Percentiles rank a stretch among this genome's conserved stretches.
phyloP scores from a whole-genome alignment of 92 coral and sea anemone species.

The Epizoanthus ramosus region DNA sequence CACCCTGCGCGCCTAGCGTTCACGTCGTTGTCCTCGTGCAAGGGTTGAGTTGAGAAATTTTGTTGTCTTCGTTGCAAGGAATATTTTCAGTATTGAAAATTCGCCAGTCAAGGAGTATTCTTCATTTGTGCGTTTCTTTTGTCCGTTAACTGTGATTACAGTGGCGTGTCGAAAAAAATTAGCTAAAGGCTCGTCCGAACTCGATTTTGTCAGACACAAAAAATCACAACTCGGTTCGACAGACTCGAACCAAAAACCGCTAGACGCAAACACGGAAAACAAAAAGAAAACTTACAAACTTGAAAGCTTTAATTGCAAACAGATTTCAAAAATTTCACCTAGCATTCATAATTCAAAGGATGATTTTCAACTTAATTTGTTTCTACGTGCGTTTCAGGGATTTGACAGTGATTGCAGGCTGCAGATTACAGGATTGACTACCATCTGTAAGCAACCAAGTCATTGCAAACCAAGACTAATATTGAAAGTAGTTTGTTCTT shows the following conservation, averaged over 20 bases:
- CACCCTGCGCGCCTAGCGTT: slow-evolving; percentile 16
- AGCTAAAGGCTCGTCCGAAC: too few relatives aligned
- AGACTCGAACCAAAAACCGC: slow-evolving; percentile 23
- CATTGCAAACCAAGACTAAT: too few relatives aligned
- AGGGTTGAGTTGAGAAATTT: too few relatives aligned
- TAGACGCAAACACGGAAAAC: slow-evolving; percentile 18
- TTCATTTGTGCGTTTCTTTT: background rate
- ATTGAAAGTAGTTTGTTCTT: too few relatives aligned
- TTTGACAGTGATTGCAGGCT: slow-evolving; percentile 7
- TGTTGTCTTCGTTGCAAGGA: too few relatives aligned
- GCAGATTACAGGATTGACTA: slow-evolving; percentile 15
- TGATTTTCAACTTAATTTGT: slow-evolving; percentile 15
- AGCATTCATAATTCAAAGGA: slow-evolving; percentile 31
- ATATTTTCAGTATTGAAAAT: too few relatives aligned
- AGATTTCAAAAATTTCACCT: slow-evolving; percentile 18
- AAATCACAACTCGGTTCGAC: slow-evolving; percentile 16
- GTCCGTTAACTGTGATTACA: background rate
- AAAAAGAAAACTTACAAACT: slow-evolving; percentile 28
- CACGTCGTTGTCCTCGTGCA: slow-evolving; percentile 6
- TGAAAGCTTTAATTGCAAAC: slow-evolving; percentile 30
- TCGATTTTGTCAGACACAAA: too few relatives aligned
- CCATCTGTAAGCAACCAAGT: too few relatives aligned
- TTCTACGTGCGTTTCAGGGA: slow-evolving; percentile 13
- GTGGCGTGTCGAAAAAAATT: too few relatives aligned
- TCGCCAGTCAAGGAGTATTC: slow-evolving; percentile 2